Conservation (phyloP, 2,113 vertebrate genomes). For the Pseudopipra pipra region DNA sequence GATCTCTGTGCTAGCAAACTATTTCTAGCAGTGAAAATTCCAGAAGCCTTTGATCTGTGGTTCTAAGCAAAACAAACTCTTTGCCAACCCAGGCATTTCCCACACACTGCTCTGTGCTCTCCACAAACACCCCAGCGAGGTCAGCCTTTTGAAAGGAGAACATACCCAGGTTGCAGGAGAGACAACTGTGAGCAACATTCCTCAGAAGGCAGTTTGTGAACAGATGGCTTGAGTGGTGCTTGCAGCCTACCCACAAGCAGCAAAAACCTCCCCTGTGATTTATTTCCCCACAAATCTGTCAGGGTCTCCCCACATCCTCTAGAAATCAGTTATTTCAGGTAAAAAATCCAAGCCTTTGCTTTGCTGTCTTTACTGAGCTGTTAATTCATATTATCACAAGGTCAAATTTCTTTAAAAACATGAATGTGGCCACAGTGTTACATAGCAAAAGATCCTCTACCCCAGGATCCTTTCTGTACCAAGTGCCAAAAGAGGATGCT, state of each 20-base stretch:
- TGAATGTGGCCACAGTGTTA: not conserved
- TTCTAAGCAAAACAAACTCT: not conserved
- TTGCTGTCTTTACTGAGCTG: not conserved
- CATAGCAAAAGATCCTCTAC: not conserved
- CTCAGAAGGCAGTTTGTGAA: not conserved
- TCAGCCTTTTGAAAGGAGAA: not conserved
- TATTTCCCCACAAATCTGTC: not conserved
- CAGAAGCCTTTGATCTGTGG: not conserved
- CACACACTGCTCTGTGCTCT: not conserved
- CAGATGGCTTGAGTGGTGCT: not conserved
- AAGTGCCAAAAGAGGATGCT: not conserved
- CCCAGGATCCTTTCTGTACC: not conserved
- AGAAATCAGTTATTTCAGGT: not conserved
- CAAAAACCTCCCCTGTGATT: not conserved
- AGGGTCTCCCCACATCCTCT: not conserved
- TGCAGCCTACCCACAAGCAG: not conserved
- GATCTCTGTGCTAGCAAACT: not conserved
- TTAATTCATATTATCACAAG: not conserved
- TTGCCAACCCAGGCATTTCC: not conserved
- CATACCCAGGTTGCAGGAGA: accelerated
- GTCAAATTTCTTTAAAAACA: not conserved
- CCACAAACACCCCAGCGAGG: accelerated
- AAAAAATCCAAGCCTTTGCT: not conserved
- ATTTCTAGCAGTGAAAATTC: not conserved
- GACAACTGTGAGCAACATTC: not conserved